Base-by-base conservation (phyloP, 2,797 vertebrate genomes). In the Muscicapa comitata region DNA sequence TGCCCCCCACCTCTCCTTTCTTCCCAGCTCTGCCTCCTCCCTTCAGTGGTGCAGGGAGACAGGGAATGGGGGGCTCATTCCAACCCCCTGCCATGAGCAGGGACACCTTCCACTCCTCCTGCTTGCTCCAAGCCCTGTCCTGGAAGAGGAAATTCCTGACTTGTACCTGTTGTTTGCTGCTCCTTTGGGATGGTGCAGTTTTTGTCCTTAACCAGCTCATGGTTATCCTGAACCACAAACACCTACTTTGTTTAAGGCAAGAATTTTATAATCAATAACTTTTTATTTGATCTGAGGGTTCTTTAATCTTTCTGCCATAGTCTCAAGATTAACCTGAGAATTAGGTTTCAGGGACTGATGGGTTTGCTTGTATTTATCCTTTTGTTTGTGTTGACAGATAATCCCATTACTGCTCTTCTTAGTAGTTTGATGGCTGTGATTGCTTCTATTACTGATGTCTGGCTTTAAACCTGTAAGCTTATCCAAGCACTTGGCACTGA, bases 321-420 rank as follows among this genome's bases (percentile, higher is more conserved):
- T 72, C 84, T 92, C 42, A 88, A 88, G 81, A 92, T 94, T 95
- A 96, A 77, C 31, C 51, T 7, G 38, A 83, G 92, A 96, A 93
- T 96, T 92, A 54, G 17, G 58, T 92, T 92, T 82, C 86, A 82
- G 86, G 84, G 88, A 47, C 77, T 66, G 72, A 48, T 90, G 75
- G 54, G 53, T 94, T 92, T 95, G 72, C 94, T 86, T 80, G 65
- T 91, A 31, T 95, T 96, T 97, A 93, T 97, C 92, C 91, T 92
- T 96, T 93, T 96, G 94, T 96, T 96, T 97, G 89, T 96, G 92
- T 86, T 95, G 94, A 91, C 84, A 91, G 94, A 93, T 96, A 96
- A 97, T 96, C 94, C 94, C 95, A 90, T 97, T 96, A 95, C 89
- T 72, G 58, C 72, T 96, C 31, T n/a, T 85, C 50, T 93, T 88